Conservation (phyloP, 92 coral and sea anemone genomes). For the Epizoanthus fatuus region DNA sequence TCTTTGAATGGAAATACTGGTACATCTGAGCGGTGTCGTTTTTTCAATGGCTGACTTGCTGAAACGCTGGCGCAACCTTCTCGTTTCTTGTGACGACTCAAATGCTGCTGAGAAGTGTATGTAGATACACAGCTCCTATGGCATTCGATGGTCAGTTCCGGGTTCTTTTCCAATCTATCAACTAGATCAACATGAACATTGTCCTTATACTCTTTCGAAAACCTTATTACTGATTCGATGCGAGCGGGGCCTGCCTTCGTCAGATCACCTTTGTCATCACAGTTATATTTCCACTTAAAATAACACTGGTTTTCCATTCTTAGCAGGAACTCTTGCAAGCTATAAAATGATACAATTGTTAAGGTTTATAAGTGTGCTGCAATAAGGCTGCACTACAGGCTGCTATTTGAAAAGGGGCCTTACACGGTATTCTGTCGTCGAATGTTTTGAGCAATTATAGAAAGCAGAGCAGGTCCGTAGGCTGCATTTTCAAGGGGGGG, state of each 20-base stretch:
- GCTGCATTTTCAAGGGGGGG: too few species aligned
- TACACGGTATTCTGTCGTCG: too few species aligned
- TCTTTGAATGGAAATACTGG: constrained; percentile 62
- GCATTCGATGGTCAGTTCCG: constrained; percentile 52
- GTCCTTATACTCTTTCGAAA: constrained; percentile 51
- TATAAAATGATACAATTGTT: constrained; percentile 46
- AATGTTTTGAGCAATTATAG: too few species aligned
- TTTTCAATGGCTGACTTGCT: constrained; percentile 48
- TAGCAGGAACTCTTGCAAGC: constrained; percentile 47
- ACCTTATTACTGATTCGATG: constrained; percentile 36
- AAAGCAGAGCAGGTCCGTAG: too few species aligned
- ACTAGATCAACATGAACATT: constrained; percentile 42
- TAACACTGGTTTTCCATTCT: constrained; percentile 42
- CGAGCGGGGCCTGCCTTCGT: constrained; percentile 48
- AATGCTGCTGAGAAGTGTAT: constrained; percentile 66
- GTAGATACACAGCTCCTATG: constrained; percentile 75
- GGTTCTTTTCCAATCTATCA: constrained; percentile 25
- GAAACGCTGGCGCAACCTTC: constrained; percentile 23
- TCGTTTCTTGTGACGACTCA: constrained; percentile 62
- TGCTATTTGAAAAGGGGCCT: neutral
- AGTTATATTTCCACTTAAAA: constrained; percentile 55
- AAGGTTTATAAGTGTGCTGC: constrained; percentile 51
- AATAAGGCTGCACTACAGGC: constrained; percentile 27
- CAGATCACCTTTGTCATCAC: constrained; percentile 46
- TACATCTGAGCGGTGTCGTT: constrained; percentile 63